Conservation (phyloP, 2,113 vertebrate species). For the Syrmaticus mikado region DNA sequence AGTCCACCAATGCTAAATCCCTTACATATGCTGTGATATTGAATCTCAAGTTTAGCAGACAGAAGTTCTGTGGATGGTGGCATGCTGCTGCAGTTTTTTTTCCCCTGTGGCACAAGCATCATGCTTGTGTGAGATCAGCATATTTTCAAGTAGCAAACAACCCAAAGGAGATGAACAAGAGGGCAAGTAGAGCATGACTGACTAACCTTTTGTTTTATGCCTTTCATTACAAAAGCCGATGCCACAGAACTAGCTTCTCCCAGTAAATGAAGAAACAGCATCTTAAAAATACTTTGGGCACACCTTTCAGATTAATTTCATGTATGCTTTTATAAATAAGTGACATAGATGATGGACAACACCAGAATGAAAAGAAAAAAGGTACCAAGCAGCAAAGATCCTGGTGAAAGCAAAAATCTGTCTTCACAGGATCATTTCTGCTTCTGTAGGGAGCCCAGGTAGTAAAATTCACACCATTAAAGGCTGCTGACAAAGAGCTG, state of each 20-base stretch:
- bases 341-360: not conserved
- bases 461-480: not conserved
- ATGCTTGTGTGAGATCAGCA: not conserved
- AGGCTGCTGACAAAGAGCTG: not conserved
- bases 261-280: not conserved
- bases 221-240: not conserved
- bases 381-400: not conserved
- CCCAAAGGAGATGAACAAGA: not conserved
- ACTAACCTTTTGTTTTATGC: not conserved
- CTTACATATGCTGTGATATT: not conserved
- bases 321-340: not conserved
- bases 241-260: not conserved
- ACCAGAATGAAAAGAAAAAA: not conserved
- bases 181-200: fast-evolving
- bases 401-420: not conserved
- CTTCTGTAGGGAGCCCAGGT: not conserved
- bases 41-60: not conserved
- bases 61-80: not conserved
- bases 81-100: not conserved
- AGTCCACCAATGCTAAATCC: not conserved
- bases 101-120: not conserved
- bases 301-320: not conserved
- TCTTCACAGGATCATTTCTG: not conserved
- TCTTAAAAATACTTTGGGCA: not conserved
- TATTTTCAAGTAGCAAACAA: not conserved